A percentile compares a stretch with the other conserved stretches of the same genome.
These are phyloP conservation scores for Brenthis ino DNA, from an alignment of 2,888 invertebrate genomes.

Conservation along the genomic window DNA sequence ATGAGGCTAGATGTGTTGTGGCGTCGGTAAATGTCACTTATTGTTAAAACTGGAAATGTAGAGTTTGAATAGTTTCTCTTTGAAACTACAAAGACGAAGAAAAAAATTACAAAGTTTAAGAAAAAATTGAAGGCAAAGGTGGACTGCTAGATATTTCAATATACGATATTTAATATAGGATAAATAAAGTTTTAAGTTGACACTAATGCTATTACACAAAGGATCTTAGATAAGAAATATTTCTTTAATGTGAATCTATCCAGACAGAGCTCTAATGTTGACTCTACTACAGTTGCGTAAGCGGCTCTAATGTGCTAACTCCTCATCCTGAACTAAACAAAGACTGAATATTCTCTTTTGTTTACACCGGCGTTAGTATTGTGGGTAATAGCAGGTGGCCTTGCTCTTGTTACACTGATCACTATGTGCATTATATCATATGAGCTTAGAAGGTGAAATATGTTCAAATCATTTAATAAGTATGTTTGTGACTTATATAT, in stretches of 20 bases:
- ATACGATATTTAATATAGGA: too few relatives aligned
- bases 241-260: not conserved
- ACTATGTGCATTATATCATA: slow-evolving; percentile 3
- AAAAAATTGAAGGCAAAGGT: too few relatives aligned
- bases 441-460: not conserved
- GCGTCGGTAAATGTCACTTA: too few relatives aligned
- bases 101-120: too few relatives aligned
- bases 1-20: too few relatives aligned
- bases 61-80: too few relatives aligned
- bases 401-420: slow-evolving; percentile 20
- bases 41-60: too few relatives aligned
- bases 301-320: slow-evolving; percentile 63
- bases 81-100: too few relatives aligned
- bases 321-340: slow-evolving; percentile 61
- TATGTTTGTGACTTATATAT: not conserved
- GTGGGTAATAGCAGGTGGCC: slow-evolving; percentile 36
- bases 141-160: too few relatives aligned
- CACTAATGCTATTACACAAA: too few relatives aligned
- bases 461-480: slow-evolving; percentile 3
- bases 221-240: not conserved
- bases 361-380: slow-evolving; percentile 27
- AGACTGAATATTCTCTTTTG: slow-evolving; percentile 43
- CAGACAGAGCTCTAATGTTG: slow-evolving; percentile 4
- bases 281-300: slow-evolving; percentile 34
- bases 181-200: too few relatives aligned